These are phyloP conservation scores for Papilio polyxenes DNA, from an alignment of 1,140 invertebrate species.

Conservation along the genomic window DNA sequence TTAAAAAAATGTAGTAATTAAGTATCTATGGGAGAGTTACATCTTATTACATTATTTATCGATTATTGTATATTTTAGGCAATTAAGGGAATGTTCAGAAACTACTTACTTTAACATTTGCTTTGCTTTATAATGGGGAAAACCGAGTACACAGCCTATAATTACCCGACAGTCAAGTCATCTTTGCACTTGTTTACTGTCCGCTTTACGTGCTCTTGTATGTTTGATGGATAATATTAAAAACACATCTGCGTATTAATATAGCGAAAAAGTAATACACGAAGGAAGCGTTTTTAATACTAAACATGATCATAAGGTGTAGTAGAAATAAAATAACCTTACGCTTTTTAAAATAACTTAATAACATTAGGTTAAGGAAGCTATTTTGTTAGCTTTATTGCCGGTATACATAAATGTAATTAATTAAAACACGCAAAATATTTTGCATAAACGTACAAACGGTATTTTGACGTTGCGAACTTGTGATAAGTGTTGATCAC, in stretches of 20 bases:
- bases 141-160: neutral
- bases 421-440: slow-evolving; percentile 23
- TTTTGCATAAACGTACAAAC: slow-evolving; percentile 19
- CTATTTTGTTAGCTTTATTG: neutral
- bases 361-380: slow-evolving; percentile 2
- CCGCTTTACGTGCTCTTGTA: neutral
- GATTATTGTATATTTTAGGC: neutral
- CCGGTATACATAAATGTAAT: neutral
- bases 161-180: neutral
- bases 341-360: neutral
- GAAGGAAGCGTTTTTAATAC: neutral
- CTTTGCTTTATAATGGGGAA: neutral
- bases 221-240: neutral
- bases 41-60: too few relatives aligned
- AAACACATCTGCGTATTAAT: neutral
- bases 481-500: neutral
- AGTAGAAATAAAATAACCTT: neutral
- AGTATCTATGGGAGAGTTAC: too few relatives aligned
- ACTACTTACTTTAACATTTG: slow-evolving; percentile 1
- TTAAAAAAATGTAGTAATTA: neutral
- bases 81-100: neutral
- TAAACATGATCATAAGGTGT: neutral
- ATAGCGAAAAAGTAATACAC: neutral
- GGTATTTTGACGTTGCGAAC: neutral
- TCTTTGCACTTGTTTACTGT: neutral